phyloP scores from a whole-genome alignment of 2,888 invertebrate species.

The Macrophya alboannulata region DNA sequence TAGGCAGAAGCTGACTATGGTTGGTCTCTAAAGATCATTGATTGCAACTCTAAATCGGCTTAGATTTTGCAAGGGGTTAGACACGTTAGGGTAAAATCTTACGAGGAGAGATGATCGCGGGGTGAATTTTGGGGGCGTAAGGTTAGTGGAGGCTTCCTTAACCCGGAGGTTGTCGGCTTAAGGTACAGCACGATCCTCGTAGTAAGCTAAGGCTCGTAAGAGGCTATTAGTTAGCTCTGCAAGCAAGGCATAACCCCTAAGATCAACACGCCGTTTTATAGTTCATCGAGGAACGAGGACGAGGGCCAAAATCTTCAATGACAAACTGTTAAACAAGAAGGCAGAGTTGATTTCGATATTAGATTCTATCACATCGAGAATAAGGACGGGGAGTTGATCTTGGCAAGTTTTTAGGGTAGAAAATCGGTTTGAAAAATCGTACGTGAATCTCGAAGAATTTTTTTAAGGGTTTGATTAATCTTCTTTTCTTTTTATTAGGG shows the following conservation, averaged over 20 bases:
- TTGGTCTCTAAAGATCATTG: constrained; percentile 63
- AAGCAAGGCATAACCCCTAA: constrained; percentile 76
- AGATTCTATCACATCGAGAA: not conserved
- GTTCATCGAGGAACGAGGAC: constrained; percentile 63
- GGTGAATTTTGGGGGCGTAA: constrained; percentile 1
- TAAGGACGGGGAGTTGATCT: too few species aligned
- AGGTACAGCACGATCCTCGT: constrained; percentile 74
- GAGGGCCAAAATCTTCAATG: not conserved
- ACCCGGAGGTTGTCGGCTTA: constrained; percentile 65
- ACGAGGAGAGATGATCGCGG: not conserved
- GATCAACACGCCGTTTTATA: constrained; percentile 75
- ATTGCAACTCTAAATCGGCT: constrained; percentile 70
- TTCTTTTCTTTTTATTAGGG: not conserved
- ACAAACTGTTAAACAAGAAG: not conserved
- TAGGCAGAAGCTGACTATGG: not conserved
- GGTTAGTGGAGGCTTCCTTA: constrained; percentile 24
- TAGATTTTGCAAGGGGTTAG: constrained; percentile 67
- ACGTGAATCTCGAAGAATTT: too few species aligned
- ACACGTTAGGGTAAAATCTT: not conserved
- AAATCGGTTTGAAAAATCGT: too few species aligned
- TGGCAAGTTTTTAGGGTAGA: too few species aligned
- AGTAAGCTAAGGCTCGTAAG: constrained; percentile 77
- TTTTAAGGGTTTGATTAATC: too few species aligned
- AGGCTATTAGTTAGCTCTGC: constrained; percentile 79
- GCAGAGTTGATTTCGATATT: constrained; percentile 10